A percentile compares a stretch with the other conserved stretches of the same genome.
Conservation (phyloP, 2,797 vertebrate species). For the Ctenochaetus hawaiiensis region DNA sequence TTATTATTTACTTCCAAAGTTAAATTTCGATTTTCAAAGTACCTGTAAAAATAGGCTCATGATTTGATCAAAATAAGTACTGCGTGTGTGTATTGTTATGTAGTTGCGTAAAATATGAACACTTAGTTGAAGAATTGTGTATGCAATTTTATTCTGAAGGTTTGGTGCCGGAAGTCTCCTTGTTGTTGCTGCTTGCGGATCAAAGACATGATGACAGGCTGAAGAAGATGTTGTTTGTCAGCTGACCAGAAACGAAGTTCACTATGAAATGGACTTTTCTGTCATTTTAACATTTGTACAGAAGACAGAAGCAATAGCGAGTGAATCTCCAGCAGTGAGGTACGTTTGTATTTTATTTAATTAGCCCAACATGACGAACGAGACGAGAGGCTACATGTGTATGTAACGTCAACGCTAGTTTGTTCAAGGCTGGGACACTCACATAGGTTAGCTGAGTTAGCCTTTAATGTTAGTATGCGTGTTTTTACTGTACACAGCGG, state of each 20-base stretch:
- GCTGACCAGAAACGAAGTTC: conserved; percentile 52
- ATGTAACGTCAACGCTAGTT: too few relatives aligned
- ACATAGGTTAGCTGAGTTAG: not conserved
- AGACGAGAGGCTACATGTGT: not conserved
- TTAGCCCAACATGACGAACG: fast-evolving
- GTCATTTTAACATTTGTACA: not conserved
- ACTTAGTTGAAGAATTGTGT: not conserved
- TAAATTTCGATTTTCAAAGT: fast-evolving
- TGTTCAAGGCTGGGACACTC: fast-evolving
- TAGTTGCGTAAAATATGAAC: fast-evolving
- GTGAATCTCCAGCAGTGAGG: conserved; percentile 11
- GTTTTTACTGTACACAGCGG: not conserved
- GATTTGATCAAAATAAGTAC: fast-evolving
- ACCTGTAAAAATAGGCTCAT: fast-evolving
- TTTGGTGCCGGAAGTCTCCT: not conserved
- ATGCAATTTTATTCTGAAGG: conserved; percentile 40
- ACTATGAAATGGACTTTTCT: conserved; percentile 29
- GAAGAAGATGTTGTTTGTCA: conserved; percentile 1
- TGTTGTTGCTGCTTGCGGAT: not conserved
- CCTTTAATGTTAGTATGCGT: not conserved
- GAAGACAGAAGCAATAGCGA: not conserved
- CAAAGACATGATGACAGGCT: too few relatives aligned
- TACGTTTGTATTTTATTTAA: conserved; percentile 20
- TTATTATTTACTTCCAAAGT: not conserved
- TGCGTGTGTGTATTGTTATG: fast-evolving